Evolutionary conservation across 1,140 invertebrate genomes (phyloP).

Genomic region (Brachionus sp.): DNA sequence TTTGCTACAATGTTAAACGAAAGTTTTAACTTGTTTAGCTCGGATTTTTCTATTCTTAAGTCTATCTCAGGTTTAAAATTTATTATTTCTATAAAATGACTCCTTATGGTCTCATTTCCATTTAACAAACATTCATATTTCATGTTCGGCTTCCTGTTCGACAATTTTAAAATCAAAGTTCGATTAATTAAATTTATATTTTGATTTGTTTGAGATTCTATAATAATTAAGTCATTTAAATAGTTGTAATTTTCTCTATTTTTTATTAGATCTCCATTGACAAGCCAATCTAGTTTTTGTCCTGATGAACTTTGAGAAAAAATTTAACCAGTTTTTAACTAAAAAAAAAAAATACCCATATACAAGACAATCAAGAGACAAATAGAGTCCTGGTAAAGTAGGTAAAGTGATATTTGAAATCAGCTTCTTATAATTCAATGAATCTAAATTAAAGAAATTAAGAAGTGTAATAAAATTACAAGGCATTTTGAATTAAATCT

Average conservation of each 20-base stretch:
- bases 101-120: neutral
- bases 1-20: neutral
- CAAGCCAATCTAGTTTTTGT: slow-evolving; percentile 5
- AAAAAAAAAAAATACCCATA: neutral
- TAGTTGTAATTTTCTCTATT: neutral
- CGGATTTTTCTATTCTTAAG: neutral
- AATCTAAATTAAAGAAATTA: neutral
- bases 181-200: neutral
- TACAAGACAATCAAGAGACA: neutral
- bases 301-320: neutral
- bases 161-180: neutral
- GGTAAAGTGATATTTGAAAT: slow-evolving; percentile 13
- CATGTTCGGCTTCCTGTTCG: neutral
- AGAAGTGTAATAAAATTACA: too few species aligned
- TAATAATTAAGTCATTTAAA: neutral
- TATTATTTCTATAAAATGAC: slow-evolving; percentile 1
- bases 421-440: neutral
- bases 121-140: slow-evolving; percentile 37
- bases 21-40: slow-evolving; percentile 23
- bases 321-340: neutral
- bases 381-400: neutral
- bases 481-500: too few species aligned
- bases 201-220: neutral
- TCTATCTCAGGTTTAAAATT: slow-evolving; percentile 2
- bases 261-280: neutral